Evolutionary conservation across 1,140 invertebrate species (phyloP), one percentile per base, ranked within the genome.

Genomic region (Musca domestica): DNA sequence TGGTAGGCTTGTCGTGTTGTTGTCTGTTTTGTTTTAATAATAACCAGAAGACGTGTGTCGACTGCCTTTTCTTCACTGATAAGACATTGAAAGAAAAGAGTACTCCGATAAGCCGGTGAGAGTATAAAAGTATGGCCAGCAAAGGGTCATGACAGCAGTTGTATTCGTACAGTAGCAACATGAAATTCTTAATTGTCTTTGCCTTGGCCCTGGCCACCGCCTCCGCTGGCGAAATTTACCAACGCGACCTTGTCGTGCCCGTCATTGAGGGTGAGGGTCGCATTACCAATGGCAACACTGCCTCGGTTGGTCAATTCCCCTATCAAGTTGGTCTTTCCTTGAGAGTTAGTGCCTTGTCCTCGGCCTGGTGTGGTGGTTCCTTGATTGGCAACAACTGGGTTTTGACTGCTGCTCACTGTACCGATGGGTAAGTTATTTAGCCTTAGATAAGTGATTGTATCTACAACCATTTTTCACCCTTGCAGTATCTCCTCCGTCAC

Each of bases 381-480:
- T 68, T 88, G 17, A 84, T 88, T 54, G 83, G 83, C 25, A 75
- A 83, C 27, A 73, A 78, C 52, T 87, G 84, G 84, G 77, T 88
- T n/a, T 64, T 88, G 46, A 88, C 86, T 19, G 86, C 87, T 17
- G 87, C 86, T 51, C 87, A 88, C 73, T 88, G 87, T 67, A 80
- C 78, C 0, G 82, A 84, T 72, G 83, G 72, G 72, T 74, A 71
- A 70, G 2, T 25, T 25, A 10, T 27, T 58, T 41, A n/a, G n/a
- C n/a, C n/a, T n/a, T n/a, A n/a, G n/a, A n/a, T n/a, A 41, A 41
- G 12, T 10, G 10, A 41, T 41, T 41, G 6, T 12, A 5, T 41
- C 10, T 41, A 12, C 2, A 41, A 12, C 10, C 4, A 41, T 41
- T 41, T 9, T 10, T 41, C 2, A 4, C 27, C 27, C 9, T 41